Evolutionary conservation across 1,140 invertebrate genomes (phyloP).

Genomic region (Drosophila albomicans): DNA sequence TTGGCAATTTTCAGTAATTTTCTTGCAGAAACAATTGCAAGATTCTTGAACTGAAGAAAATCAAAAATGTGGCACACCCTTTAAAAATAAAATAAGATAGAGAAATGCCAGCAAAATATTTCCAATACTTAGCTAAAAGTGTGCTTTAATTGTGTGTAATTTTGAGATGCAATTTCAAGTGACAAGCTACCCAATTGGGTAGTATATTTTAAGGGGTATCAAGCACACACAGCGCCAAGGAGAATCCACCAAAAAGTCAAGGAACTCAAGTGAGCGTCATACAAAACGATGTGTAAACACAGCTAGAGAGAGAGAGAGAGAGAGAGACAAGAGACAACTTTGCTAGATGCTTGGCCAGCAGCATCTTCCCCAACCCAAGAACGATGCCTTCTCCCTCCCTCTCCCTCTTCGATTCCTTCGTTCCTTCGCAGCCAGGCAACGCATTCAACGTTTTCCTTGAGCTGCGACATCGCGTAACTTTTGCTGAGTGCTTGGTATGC

Average conservation of each 20-base stretch:
- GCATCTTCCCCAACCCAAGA: background rate
- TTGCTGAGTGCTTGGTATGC: slow-evolving; percentile 71
- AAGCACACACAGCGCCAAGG: background rate
- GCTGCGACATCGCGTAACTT: slow-evolving; percentile 59
- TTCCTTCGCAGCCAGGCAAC: background rate
- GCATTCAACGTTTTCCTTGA: background rate
- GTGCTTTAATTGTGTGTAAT: background rate
- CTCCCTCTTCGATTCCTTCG: background rate
- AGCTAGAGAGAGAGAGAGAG: slow-evolving; percentile 6
- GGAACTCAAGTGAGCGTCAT: slow-evolving; percentile 68
- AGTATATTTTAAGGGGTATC: background rate
- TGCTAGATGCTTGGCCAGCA: slow-evolving; percentile 23
- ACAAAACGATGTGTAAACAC: slow-evolving; percentile 58
- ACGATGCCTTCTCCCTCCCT: background rate
- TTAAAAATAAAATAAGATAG: background rate
- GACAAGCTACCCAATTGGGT: background rate
- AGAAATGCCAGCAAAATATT: slow-evolving; percentile 4
- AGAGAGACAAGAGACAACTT: background rate
- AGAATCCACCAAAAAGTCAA: slow-evolving; percentile 71
- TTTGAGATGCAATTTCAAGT: background rate
- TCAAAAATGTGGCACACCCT: slow-evolving; percentile 12
- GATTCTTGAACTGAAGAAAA: slow-evolving; percentile 30
- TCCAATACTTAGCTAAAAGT: no score
- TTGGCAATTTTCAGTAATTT: slow-evolving; percentile 77
- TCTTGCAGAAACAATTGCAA: slow-evolving; percentile 67